phyloP scores from a whole-genome alignment of 1,140 invertebrate genomes.

The Luehdorfia chinensis region DNA sequence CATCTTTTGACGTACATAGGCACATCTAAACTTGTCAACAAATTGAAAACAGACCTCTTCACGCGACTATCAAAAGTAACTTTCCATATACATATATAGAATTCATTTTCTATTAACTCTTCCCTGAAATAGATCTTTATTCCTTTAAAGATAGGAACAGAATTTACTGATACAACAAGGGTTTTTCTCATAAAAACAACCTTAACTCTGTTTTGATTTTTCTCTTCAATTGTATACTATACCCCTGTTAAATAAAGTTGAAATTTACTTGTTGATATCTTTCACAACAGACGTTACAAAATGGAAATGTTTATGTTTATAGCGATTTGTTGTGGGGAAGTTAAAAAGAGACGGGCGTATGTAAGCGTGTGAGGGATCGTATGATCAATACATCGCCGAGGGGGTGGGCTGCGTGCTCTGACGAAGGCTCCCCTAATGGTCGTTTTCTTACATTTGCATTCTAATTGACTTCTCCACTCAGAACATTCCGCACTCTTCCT shows the following conservation, averaged over 20 bases:
- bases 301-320: slow-evolving; percentile 68
- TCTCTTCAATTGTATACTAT: slow-evolving; percentile 1
- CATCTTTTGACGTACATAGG: slow-evolving; percentile 27
- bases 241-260: neutral
- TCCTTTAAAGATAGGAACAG: slow-evolving; percentile 69
- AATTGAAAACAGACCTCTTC: slow-evolving; percentile 39
- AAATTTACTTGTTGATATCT: slow-evolving; percentile 5
- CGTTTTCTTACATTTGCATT: slow-evolving; percentile 76
- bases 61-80: slow-evolving; percentile 39
- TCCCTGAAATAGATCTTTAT: slow-evolving; percentile 73
- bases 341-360: slow-evolving; percentile 73
- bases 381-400: slow-evolving; percentile 66
- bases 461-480: slow-evolving; percentile 63
- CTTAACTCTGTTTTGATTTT: slow-evolving; percentile 11
- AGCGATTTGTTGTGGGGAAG: slow-evolving; percentile 68
- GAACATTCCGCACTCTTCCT: slow-evolving; percentile 42
- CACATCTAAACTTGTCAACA: slow-evolving; percentile 44
- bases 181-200: slow-evolving; percentile 21
- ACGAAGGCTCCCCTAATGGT: slow-evolving; percentile 57
- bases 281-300: slow-evolving; percentile 34
- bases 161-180: slow-evolving; percentile 71
- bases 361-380: slow-evolving; percentile 65
- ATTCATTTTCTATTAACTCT: slow-evolving; percentile 64
- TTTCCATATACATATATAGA: slow-evolving; percentile 50
- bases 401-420: slow-evolving; percentile 39